These are phyloP conservation scores for Amphiprion percula DNA, from an alignment of 2,113 vertebrate genomes.

Conservation along the genomic window DNA sequence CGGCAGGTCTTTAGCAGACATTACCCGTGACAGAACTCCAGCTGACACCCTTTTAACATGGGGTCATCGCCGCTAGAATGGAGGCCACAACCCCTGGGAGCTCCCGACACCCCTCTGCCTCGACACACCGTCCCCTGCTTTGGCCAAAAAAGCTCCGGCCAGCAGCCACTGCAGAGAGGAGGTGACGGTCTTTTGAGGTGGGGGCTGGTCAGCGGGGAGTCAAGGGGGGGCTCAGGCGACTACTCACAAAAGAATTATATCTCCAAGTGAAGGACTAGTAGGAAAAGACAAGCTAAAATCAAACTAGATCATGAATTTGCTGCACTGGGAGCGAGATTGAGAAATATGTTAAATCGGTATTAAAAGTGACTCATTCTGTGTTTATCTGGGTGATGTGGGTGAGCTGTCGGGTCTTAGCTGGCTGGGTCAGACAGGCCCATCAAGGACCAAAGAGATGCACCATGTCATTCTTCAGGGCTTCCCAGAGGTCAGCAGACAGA, in stretches of 20 bases:
- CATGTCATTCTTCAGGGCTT: slow-evolving; percentile 69
- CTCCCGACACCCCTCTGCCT: slow-evolving; percentile 73
- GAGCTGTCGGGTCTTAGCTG: slow-evolving; percentile 35
- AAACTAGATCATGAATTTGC: not conserved
- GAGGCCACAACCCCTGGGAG: slow-evolving; percentile 81
- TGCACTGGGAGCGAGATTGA: not conserved
- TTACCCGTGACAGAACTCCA: slow-evolving; percentile 81
- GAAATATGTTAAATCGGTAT: slow-evolving; percentile 18
- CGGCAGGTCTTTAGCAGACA: slow-evolving; percentile 81
- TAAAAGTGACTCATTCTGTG: not conserved
- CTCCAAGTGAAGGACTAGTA: not conserved
- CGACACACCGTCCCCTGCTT: slow-evolving; percentile 42
- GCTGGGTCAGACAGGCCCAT: slow-evolving; percentile 73
- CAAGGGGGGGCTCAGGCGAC: not conserved
- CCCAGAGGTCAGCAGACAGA: slow-evolving; percentile 86
- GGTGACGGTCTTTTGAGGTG: slow-evolving; percentile 30
- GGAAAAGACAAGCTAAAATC: not conserved
- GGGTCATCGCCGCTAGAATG: slow-evolving; percentile 82
- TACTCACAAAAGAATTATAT: slow-evolving; percentile 34
- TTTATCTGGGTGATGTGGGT: slow-evolving; percentile 17
- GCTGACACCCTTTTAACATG: slow-evolving; percentile 86
- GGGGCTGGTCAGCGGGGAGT: slow-evolving; percentile 21
- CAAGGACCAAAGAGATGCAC: slow-evolving; percentile 62
- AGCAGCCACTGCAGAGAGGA: slow-evolving; percentile 42
- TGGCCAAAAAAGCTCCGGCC: slow-evolving; percentile 39